A percentile compares a stretch with the other conserved stretches of the same genome.
Conservation (phyloP, 1,140 invertebrate species). For the Octopus bimaculoides region DNA sequence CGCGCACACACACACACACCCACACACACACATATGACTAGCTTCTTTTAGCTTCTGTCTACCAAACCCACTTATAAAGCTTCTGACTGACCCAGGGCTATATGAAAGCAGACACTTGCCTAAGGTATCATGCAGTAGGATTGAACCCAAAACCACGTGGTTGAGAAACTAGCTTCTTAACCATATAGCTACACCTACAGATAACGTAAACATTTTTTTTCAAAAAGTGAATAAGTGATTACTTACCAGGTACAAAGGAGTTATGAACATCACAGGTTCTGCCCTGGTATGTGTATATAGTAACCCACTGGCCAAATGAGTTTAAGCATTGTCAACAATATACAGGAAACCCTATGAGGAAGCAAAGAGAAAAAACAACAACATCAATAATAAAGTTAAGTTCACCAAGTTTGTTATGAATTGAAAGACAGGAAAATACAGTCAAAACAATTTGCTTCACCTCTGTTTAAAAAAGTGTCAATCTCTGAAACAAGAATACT, state of each 20-base stretch:
- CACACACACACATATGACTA: too few species aligned
- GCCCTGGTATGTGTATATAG: slow-evolving; percentile 1
- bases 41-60: too few species aligned
- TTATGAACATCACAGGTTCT: slow-evolving; percentile 4
- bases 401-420: not conserved
- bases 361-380: not conserved
- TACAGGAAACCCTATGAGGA: not conserved
- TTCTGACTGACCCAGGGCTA: too few species aligned
- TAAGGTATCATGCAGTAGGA: too few species aligned
- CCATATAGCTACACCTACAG: too few species aligned
- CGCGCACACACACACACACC: too few species aligned
- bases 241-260: slow-evolving; percentile 3
- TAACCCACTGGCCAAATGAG: slow-evolving; percentile 5
- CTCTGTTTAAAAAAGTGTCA: too few species aligned
- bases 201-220: not conserved
- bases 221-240: not conserved
- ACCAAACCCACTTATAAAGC: too few species aligned
- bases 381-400: not conserved
- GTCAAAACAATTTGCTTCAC: not conserved
- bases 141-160: too few species aligned
- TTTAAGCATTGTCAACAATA: slow-evolving; percentile 3
- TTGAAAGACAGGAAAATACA: not conserved
- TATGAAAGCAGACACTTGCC: too few species aligned
- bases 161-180: too few species aligned
- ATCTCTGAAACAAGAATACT: too few species aligned